Evolutionary conservation across 1,140 invertebrate species (phyloP), one percentile per base, ranked within the genome.

Genomic region (Psix sp.): DNA sequence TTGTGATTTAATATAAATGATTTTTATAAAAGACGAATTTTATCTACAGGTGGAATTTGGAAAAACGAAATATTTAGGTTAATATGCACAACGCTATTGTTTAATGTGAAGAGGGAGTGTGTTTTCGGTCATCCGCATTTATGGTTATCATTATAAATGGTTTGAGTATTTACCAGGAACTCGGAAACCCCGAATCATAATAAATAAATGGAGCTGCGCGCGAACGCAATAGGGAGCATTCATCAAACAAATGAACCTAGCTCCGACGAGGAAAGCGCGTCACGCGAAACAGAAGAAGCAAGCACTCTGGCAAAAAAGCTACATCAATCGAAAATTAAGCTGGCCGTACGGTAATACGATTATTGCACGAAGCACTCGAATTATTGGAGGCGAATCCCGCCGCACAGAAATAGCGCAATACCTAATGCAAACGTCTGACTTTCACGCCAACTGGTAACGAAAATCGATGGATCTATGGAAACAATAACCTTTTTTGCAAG

Each of bases 331-430:
- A 62, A 62, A 42, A 62, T 62, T 40, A 49, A 40, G 24, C 36
- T 36, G 17, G 2, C 24, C 26, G 57, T 33, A 18, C 17, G 35
- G n/a, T 49, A 62, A 62, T 62, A 49, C 35, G 57, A 49, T 62
- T 49, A 62, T 49, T 17, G 11, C 45, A 62, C 45, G 36, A 62
- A 31, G 45, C 57, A 62, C 36, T 31, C 35, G 17, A 49, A 49
- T 62, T 49, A 49, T 62, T 49, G 26, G 17, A 10, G 43, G 17
- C 24, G 9, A 59, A 45, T 38, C 18, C n/a, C n/a, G n/a, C n/a
- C n/a, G 20, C 52, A 31, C 21, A 40, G 33, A 40, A 11, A 39
- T 15, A 13, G 26, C 6, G 16, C 26, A 11, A 40, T n/a, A 54
- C 16, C n/a, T 26, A 39, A 52, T 7, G 21, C 39, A 35, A 56